Percentiles rank a stretch among this genome's conserved stretches.
Evolutionary conservation across 1,140 invertebrate species (phyloP).

Genomic region (Bradysia coprophila): DNA sequence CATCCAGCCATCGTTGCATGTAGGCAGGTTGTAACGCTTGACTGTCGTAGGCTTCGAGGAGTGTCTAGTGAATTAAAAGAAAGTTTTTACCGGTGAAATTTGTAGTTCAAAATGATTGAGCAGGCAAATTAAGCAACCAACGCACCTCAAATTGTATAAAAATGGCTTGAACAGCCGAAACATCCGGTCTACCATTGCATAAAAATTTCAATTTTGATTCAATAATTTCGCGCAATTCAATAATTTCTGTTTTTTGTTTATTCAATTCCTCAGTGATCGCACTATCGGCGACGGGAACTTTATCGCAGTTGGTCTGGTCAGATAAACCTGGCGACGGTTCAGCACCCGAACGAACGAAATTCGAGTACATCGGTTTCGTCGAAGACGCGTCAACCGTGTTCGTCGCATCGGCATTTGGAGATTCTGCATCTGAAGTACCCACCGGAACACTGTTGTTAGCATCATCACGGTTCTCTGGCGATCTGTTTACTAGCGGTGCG

Average conservation of each 20-base stretch:
- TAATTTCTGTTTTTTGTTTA: slow-evolving; percentile 8
- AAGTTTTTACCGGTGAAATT: not conserved
- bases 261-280: slow-evolving; percentile 6
- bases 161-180: slow-evolving; percentile 42
- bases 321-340: not conserved
- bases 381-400: not conserved
- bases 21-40: slow-evolving; percentile 36
- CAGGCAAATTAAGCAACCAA: not conserved
- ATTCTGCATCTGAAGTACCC: not conserved
- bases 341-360: not conserved
- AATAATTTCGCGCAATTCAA: slow-evolving; percentile 10
- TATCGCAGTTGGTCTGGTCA: not conserved
- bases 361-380: not conserved
- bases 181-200: slow-evolving; percentile 34
- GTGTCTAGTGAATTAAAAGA: slow-evolving; percentile 30
- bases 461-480: no score
- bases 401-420: not conserved
- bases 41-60: slow-evolving; percentile 37
- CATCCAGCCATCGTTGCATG: slow-evolving; percentile 35
- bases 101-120: not conserved
- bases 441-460: not conserved
- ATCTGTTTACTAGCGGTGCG: no score
- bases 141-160: slow-evolving; percentile 41
- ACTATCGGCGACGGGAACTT: no score
- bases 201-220: slow-evolving; percentile 42